Percentiles rank a stretch among this genome's conserved stretches.
phyloP scores from a whole-genome alignment of 2,113 vertebrate genomes.

The Rhinoderma darwinii region DNA sequence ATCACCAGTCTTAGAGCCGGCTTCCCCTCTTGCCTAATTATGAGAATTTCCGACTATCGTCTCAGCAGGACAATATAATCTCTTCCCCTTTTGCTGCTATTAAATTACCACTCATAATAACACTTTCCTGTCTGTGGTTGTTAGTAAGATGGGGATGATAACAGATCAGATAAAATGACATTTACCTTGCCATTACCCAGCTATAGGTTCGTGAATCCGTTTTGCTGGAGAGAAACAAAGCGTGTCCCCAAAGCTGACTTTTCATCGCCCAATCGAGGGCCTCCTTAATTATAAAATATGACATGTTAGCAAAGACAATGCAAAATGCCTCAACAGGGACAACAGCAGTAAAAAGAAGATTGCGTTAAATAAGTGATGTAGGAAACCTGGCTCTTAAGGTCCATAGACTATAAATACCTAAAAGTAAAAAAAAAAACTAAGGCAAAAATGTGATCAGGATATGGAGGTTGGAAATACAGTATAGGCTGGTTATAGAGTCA shows the following conservation, averaged over 20 bases:
- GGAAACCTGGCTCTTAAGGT: background rate
- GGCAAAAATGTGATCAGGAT: too few species aligned
- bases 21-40: slow-evolving; percentile 17
- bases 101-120: background rate
- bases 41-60: background rate
- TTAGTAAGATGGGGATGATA: background rate
- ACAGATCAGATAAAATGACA: background rate
- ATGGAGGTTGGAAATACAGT: too few species aligned
- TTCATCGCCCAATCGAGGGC: slow-evolving; percentile 90
- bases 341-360: background rate
- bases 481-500: too few species aligned
- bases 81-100: background rate
- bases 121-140: background rate
- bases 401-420: too few species aligned
- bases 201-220: slow-evolving; percentile 89
- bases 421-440: too few species aligned
- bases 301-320: slow-evolving; percentile 2
- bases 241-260: slow-evolving; percentile 89
- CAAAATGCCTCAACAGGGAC: background rate
- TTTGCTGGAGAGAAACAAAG: slow-evolving; percentile 91
- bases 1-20: background rate
- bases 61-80: slow-evolving; percentile 22
- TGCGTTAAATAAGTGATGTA: background rate
- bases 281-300: slow-evolving; percentile 74
- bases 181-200: slow-evolving; percentile 83